These are phyloP conservation scores for Selene dorsalis DNA, from an alignment of 2,797 vertebrate species.

Conservation along the genomic window DNA sequence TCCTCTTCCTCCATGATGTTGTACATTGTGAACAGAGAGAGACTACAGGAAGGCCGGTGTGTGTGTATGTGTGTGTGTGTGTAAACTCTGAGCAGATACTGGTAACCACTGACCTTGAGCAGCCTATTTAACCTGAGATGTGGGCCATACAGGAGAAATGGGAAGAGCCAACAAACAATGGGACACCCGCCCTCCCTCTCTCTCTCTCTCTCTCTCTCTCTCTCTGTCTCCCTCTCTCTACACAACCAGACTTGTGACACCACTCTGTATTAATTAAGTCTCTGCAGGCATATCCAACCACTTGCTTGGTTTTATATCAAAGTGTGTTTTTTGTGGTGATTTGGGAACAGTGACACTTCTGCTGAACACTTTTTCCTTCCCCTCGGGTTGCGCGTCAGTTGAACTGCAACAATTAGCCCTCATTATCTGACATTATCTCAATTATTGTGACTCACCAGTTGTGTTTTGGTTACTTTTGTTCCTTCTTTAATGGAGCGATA, in stretches of 20 bases:
- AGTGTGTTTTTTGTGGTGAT: neutral
- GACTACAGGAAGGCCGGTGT: neutral
- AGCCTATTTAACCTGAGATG: constrained; percentile 31
- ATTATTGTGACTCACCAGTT: constrained; percentile 71
- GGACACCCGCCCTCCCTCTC: constrained; percentile 45
- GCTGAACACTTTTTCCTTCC: neutral
- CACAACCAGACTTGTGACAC: constrained; percentile 20
- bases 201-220: constrained; percentile 11
- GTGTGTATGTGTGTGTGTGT: neutral
- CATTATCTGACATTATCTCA: neutral
- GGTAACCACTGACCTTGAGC: constrained; percentile 12
- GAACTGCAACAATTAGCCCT: neutral
- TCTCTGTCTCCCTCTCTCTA: constrained; percentile 11
- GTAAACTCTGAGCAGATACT: neutral
- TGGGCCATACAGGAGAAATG: constrained; percentile 27
- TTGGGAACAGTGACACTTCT: neutral
- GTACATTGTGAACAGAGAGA: constrained; percentile 60
- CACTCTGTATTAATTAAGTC: neutral
- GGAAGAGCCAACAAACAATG: constrained; percentile 67
- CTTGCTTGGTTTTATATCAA: neutral
- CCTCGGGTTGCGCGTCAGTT: neutral
- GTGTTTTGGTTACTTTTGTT: constrained; percentile 42
- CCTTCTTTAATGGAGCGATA: constrained; percentile 73
- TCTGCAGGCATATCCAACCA: neutral
- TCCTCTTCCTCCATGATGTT: constrained; percentile 73